Conservation (phyloP, 2,888 invertebrate species). For the Aphodius sticticus region DNA sequence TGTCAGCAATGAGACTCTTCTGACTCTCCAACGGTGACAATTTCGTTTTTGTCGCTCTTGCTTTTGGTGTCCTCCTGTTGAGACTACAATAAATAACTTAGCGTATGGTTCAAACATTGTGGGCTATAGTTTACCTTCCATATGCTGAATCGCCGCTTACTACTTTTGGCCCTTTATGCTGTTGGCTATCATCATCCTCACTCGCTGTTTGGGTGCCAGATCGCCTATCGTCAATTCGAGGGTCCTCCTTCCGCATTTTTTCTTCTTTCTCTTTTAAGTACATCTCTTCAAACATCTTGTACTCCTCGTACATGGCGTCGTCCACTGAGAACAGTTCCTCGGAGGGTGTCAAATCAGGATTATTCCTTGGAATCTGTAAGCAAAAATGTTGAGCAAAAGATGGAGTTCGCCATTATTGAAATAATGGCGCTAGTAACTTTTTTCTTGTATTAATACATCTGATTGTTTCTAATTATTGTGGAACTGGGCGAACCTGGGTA, state of each 20-base stretch:
- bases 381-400: too few relatives aligned
- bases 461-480: too few relatives aligned
- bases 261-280: slow-evolving; percentile 56
- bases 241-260: slow-evolving; percentile 58
- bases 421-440: too few relatives aligned
- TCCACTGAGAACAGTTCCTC: slow-evolving; percentile 56
- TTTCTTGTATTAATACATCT: too few relatives aligned
- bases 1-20: slow-evolving; percentile 47
- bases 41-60: slow-evolving; percentile 49
- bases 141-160: slow-evolving; percentile 79
- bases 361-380: neutral
- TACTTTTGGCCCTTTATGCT: slow-evolving; percentile 54
- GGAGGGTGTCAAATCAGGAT: slow-evolving; percentile 41
- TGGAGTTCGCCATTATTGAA: too few relatives aligned
- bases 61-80: slow-evolving; percentile 65
- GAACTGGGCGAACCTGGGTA: too few relatives aligned
- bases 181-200: slow-evolving; percentile 59
- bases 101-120: slow-evolving; percentile 10
- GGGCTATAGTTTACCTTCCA: slow-evolving; percentile 72
- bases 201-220: slow-evolving; percentile 43
- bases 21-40: slow-evolving; percentile 50
- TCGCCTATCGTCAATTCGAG: slow-evolving; percentile 46
- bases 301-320: slow-evolving; percentile 58
- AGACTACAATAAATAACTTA: slow-evolving; percentile 58
- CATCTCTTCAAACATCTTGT: slow-evolving; percentile 57